Base-by-base conservation (phyloP, 37 sponge, comb jelly and placozoan genomes). In the Hormiphora californensis region DNA sequence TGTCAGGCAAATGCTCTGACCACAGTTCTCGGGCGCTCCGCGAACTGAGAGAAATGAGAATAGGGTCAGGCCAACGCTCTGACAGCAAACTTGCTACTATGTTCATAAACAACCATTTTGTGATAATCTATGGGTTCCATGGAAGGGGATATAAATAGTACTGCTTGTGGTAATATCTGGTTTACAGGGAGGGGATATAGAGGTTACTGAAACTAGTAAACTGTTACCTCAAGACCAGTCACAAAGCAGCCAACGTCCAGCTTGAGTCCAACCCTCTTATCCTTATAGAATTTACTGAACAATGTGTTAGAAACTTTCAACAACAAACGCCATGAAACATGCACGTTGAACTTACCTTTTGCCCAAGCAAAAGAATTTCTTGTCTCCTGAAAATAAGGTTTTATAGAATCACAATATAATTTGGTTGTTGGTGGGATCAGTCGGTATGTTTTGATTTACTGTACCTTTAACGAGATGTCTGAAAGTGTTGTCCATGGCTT, bases 191-290 rank as follows among this genome's bases (percentile, higher is more conserved):
- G n/a, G n/a, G n/a, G n/a, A n/a, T n/a, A n/a, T n/a, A n/a, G n/a
- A n/a, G n/a, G n/a, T n/a, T n/a, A n/a, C n/a, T n/a, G n/a, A n/a
- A n/a, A n/a, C n/a, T n/a, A n/a, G n/a, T n/a, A n/a, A n/a, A n/a
- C n/a, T 57, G 30, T 57, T 21, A 57, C 61, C 61, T 73, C 81
- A n/a, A 73, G 81, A 11, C 81, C 81, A 41, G 81, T 46, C 3
- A 73, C 38, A 33, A 73, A 73, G 23, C 81, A 73, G 1, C 81
- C 81, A 3, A 73, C 41, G 9, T 73, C 81, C 8, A 73, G 46
- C 38, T 73, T 73, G 23, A 73, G 81, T 28, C n/a, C 81, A n/a
- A n/a, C n/a, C 44, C 81, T 46, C 23, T 43, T 43, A 11, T 39
- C 81, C 27, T 36, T 1, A 46, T 73, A 73, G 38, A 36, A 73